phyloP scores from a whole-genome alignment of 2,888 invertebrate species.

The Tipula unca region DNA sequence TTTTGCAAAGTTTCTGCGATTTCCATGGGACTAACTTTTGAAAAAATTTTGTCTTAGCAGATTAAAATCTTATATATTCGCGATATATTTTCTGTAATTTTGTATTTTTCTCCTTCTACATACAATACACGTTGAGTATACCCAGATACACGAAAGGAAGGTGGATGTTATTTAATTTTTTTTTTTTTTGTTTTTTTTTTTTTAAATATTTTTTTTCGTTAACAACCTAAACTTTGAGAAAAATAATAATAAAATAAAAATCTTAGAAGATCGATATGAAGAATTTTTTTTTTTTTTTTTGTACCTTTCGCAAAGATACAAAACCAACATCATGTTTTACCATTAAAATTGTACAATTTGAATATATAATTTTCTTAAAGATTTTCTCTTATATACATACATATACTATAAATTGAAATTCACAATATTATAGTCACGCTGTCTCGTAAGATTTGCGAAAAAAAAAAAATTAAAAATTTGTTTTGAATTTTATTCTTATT shows the following conservation, averaged over 20 bases:
- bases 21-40: background rate
- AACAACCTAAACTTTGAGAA: background rate
- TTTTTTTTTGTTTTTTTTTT: too few relatives aligned
- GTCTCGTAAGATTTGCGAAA: background rate
- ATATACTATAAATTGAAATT: background rate
- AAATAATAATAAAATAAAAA: background rate
- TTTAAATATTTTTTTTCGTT: background rate
- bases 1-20: background rate
- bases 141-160: background rate
- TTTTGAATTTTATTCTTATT: slow-evolving; percentile 14
- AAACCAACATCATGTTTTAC: slow-evolving; percentile 18
- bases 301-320: background rate
- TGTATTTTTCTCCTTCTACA: background rate
- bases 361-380: slow-evolving; percentile 15
- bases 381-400: background rate
- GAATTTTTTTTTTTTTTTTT: background rate
- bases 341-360: slow-evolving; percentile 14
- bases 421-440: background rate
- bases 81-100: background rate
- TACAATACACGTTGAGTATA: background rate
- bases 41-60: background rate
- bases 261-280: background rate
- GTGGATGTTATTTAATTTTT: background rate
- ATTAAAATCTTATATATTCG: slow-evolving; percentile 3
- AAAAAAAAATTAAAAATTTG: background rate